Base-by-base conservation (phyloP, 2,113 vertebrate species). In the Ceyx cyanopectus region DNA sequence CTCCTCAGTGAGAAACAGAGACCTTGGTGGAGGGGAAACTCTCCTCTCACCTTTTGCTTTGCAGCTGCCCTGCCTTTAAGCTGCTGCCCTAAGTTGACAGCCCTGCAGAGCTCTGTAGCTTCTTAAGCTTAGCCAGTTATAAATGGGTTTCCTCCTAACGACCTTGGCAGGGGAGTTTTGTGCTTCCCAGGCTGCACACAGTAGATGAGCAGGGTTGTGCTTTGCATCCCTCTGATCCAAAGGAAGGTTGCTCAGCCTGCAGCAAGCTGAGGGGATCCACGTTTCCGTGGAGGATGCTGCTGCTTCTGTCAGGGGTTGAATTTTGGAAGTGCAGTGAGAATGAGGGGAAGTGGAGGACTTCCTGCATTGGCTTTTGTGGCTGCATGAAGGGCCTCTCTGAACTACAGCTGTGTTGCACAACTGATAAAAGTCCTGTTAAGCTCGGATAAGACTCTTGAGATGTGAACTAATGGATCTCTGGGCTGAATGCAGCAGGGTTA, bases 331-430 rank as follows among this genome's bases (percentile, higher is more conserved):
- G 67, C 67, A 56, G 66, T 48, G 87, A 93, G 81, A 92, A 94
- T 91, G 89, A 91, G 79, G 83, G 95, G 94, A 96, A 96, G 95
- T 81, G 91, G 94, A 96, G 89, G 70, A 95, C 94, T 96, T 96
- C 96, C 95, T 96, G 94, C 96, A 94, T 96, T 96, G 94, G 87
- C 85, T 91, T 90, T 87, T 92, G 95, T 93, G 95, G 95, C 91
- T 77, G 51, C 17, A 27, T 80, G 70, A 81, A 77, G 92, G 48
- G 75, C 40, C 34, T 91, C 24, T 58, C 78, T 76, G 60, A 82
- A 41, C 20, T 88, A 72, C 90, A 88, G 76, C 88, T 82, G 86
- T 69, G 75, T 91, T 93, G 68, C 78, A 60, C 60, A 74, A 74
- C 63, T 56, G 74, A 53, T 91, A 60, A 73, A 95, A 87, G 69